Conservation (phyloP, 2,888 invertebrate genomes). For the Strigamia crassipes region DNA sequence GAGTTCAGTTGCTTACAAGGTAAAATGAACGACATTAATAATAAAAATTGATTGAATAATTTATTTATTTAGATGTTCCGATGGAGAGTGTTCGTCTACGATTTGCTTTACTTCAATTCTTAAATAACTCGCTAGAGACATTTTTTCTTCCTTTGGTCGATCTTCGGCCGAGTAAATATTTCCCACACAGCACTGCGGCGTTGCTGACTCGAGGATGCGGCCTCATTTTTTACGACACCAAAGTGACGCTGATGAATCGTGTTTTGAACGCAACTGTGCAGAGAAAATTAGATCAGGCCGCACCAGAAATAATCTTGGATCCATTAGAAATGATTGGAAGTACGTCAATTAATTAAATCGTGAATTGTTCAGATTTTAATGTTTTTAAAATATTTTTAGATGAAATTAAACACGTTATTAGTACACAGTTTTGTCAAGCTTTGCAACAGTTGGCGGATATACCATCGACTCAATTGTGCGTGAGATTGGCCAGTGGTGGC, state of each 20-base stretch:
- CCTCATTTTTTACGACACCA: constrained; percentile 57
- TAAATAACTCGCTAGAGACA: constrained; percentile 57
- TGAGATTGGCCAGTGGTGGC: constrained; percentile 58
- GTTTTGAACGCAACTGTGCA: constrained; percentile 57
- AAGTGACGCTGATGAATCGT: constrained; percentile 56
- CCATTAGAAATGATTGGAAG: constrained; percentile 58
- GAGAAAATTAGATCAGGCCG: constrained; percentile 58
- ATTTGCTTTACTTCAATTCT: constrained; percentile 56
- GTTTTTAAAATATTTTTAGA: constrained; percentile 47
- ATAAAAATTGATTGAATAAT: not conserved
- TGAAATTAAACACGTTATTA: constrained; percentile 50
- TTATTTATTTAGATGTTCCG: constrained; percentile 54
- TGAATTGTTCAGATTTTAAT: not conserved
- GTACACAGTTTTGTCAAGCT: constrained; percentile 57
- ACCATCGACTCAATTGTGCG: constrained; percentile 58
- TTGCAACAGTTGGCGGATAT: constrained; percentile 56
- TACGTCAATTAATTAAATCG: constrained; percentile 48
- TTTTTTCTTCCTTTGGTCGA: constrained; percentile 58
- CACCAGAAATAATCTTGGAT: constrained; percentile 58
- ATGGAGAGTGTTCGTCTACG: constrained; percentile 56
- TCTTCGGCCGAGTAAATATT: constrained; percentile 55
- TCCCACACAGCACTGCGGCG: constrained; percentile 56
- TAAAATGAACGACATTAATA: constrained; percentile 46
- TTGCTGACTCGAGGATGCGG: constrained; percentile 54
- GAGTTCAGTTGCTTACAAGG: constrained; percentile 56